Percentiles rank a stretch among this genome's conserved stretches.
Conservation (phyloP, 2,113 vertebrate genomes). For the Antennarius striatus region DNA sequence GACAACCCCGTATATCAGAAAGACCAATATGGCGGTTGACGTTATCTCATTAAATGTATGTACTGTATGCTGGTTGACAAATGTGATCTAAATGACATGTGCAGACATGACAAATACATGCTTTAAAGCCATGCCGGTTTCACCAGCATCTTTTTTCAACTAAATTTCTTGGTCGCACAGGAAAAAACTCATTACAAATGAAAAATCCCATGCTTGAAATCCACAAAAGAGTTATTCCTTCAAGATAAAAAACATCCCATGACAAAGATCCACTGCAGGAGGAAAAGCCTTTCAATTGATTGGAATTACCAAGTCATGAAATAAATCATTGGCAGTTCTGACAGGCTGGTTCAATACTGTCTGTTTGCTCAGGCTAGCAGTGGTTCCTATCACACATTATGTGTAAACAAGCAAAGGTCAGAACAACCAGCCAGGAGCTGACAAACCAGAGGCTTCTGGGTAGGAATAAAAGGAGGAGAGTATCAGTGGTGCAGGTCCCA, state of each 20-base stretch:
- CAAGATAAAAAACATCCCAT: conserved; percentile 18
- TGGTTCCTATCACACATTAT: conserved; percentile 14
- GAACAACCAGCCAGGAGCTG: conserved; percentile 8
- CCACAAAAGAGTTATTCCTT: neutral
- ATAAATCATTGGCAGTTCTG: conserved; percentile 16
- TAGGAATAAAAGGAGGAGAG: conserved; percentile 4
- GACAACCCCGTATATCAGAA: no score
- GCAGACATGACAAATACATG: no score
- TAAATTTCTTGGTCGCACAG: no score
- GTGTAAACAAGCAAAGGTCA: conserved; percentile 57
- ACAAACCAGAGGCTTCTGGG: conserved; percentile 18
- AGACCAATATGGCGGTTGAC: no score
- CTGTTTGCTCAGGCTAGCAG: conserved; percentile 9
- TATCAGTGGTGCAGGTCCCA: conserved; percentile 31
- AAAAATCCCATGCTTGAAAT: neutral
- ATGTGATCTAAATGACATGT: no score
- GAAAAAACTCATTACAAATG: no score
- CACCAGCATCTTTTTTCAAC: no score
- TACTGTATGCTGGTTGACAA: no score
- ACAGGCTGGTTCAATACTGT: conserved; percentile 20
- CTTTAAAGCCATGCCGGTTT: no score
- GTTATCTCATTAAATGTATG: no score
- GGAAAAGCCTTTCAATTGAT: conserved; percentile 11
- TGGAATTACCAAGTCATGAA: neutral
- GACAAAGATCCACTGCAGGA: neutral